These are phyloP conservation scores for Amphipoea oculea DNA, from an alignment of 2,888 invertebrate species.

Conservation along the genomic window DNA sequence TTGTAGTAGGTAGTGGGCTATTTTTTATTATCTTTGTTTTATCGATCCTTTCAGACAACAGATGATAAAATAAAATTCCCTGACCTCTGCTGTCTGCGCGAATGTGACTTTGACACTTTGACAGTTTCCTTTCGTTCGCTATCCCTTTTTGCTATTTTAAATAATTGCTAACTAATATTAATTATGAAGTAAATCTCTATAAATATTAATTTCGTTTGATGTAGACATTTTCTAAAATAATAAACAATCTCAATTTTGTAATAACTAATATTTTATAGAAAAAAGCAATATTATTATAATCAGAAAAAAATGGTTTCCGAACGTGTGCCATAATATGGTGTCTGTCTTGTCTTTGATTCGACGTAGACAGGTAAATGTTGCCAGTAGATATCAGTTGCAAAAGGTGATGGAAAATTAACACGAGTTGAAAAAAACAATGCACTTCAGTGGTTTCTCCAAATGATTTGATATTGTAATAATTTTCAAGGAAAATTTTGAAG, in stretches of 20 bases:
- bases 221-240: background rate
- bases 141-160: background rate
- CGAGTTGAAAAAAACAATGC: rapidly evolving
- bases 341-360: slow-evolving; percentile 33
- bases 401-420: slow-evolving; percentile 5
- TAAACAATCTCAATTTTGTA: background rate
- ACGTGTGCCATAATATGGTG: slow-evolving; percentile 8
- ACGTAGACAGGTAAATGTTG: slow-evolving; percentile 48
- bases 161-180: background rate
- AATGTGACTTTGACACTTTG: slow-evolving; percentile 52
- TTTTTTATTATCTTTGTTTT: slow-evolving; percentile 74
- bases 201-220: background rate
- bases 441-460: background rate
- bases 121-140: slow-evolving; percentile 37
- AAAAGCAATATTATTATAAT: background rate
- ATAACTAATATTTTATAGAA: background rate
- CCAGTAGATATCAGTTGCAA: slow-evolving; percentile 9
- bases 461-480: background rate
- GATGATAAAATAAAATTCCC: slow-evolving; percentile 59
- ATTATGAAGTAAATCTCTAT: too few species aligned
- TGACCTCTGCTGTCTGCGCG: slow-evolving; percentile 45
- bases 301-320: slow-evolving; percentile 37
- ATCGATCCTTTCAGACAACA: slow-evolving; percentile 72
- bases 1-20: slow-evolving; percentile 74
- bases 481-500: background rate